These are phyloP conservation scores for Alouatta palliata DNA, from an alignment of 2,113 vertebrate species.

Conservation along the genomic window DNA sequence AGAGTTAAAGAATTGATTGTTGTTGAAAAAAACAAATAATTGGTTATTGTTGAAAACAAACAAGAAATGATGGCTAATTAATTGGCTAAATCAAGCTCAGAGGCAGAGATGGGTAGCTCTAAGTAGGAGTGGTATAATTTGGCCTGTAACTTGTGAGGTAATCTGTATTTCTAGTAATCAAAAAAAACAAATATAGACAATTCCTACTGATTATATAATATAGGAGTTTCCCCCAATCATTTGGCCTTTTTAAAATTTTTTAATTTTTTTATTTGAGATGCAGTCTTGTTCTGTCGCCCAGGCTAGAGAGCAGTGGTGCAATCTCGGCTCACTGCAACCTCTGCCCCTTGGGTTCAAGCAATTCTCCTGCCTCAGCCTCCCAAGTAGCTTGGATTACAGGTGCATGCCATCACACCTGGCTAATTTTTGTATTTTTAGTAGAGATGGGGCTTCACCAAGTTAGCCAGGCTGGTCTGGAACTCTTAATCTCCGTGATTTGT, in stretches of 20 bases:
- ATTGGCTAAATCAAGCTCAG: constrained; percentile 32
- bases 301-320: no score
- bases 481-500: no score
- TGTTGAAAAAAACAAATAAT: background rate
- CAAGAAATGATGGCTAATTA: background rate
- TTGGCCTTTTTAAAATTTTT: background rate
- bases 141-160: background rate
- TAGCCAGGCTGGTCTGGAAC: no score
- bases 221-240: constrained; percentile 26
- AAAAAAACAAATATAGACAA: background rate
- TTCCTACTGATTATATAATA: background rate
- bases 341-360: no score
- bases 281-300: no score
- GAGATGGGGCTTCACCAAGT: no score
- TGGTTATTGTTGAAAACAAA: background rate
- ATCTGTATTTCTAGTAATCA: constrained; percentile 15
- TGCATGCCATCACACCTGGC: no score
- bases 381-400: no score
- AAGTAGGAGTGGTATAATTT: background rate
- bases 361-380: no score
- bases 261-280: no score
- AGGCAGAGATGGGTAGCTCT: background rate
- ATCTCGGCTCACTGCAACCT: no score
- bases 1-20: background rate
- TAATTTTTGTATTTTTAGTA: no score